Evolutionary conservation across 1,140 invertebrate species (phyloP).

Genomic region (Hycleus cichorii): DNA sequence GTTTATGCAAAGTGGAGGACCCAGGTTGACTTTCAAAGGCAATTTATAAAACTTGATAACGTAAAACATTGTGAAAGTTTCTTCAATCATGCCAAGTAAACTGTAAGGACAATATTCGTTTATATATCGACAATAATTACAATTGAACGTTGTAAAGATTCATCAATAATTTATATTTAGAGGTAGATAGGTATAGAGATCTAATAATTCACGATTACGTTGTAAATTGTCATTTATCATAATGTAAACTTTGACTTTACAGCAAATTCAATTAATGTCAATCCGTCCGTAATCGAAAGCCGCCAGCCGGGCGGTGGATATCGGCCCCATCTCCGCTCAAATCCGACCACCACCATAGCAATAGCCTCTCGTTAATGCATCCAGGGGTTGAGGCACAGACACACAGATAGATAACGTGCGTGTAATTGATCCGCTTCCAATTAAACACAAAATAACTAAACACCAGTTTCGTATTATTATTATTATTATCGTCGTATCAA

Average conservation of each 20-base stretch:
- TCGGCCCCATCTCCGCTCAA: slow-evolving; percentile 21
- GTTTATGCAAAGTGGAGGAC: slow-evolving; percentile 38
- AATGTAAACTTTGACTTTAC: slow-evolving; percentile 25
- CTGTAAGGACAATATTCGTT: no score
- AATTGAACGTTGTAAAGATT: background rate
- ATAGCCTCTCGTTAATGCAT: slow-evolving; percentile 15
- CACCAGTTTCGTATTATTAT: slow-evolving; percentile 1
- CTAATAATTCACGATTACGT: slow-evolving; percentile 31
- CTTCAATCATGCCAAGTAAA: slow-evolving; percentile 29
- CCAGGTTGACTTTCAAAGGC: slow-evolving; percentile 35
- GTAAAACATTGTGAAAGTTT: slow-evolving; percentile 34
- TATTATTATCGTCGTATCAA: no score
- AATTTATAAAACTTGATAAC: slow-evolving; percentile 39
- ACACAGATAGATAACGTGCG: slow-evolving; percentile 9
- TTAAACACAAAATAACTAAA: slow-evolving; percentile 10
- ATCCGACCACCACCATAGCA: no score
- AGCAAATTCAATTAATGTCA: slow-evolving; percentile 28
- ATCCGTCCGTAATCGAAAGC: slow-evolving; percentile 17
- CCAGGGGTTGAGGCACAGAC: background rate
- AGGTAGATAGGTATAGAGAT: slow-evolving; percentile 19
- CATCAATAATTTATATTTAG: slow-evolving; percentile 18
- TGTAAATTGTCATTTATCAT: slow-evolving; percentile 30
- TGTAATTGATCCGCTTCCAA: slow-evolving; percentile 14
- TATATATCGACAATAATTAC: no score
- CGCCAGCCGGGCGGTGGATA: background rate